These are phyloP conservation scores for Diabrotica balteata DNA, from an alignment of 2,888 invertebrate species.

Conservation along the genomic window DNA sequence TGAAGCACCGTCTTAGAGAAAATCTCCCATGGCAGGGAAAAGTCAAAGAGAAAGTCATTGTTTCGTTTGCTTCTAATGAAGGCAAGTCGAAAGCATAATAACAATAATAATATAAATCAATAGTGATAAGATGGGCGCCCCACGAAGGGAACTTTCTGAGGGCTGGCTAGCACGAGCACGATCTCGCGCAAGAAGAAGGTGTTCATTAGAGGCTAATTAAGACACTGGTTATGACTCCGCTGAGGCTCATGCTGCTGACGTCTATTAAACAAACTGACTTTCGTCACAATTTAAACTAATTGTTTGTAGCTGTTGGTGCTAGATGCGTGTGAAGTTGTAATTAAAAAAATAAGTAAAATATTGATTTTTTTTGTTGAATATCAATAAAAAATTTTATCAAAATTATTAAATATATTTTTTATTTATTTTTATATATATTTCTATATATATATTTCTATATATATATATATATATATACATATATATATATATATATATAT, in stretches of 20 bases:
- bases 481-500: too few species aligned
- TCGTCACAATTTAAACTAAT: conserved; percentile 44
- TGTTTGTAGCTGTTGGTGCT: conserved; percentile 31
- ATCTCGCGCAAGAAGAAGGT: conserved; percentile 39
- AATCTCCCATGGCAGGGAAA: neutral
- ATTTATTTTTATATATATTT: too few species aligned
- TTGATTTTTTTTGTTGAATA: too few species aligned
- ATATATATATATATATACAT: too few species aligned
- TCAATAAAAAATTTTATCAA: too few species aligned
- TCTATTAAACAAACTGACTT: conserved; percentile 51
- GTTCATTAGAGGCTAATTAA: conserved; percentile 56
- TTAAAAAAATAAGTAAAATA: too few species aligned
- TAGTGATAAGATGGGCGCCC: conserved; percentile 30
- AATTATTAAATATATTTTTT: too few species aligned
- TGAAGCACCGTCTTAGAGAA: too few species aligned
- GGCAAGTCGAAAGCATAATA: conserved; percentile 23
- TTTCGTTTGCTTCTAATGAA: conserved; percentile 9
- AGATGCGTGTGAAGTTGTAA: neutral
- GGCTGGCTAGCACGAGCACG: neutral
- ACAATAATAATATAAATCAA: conserved; percentile 39
- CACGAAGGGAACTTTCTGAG: conserved; percentile 25
- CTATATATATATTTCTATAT: too few species aligned
- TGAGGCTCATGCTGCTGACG: conserved; percentile 49
- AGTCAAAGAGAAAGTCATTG: neutral
- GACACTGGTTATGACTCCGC: conserved; percentile 53